Percentiles rank a stretch among this genome's conserved stretches.
These are phyloP conservation scores for Oscarella lobularis DNA, from an alignment of 37 sponge, comb jelly and placozoan species.

Conservation along the genomic window DNA sequence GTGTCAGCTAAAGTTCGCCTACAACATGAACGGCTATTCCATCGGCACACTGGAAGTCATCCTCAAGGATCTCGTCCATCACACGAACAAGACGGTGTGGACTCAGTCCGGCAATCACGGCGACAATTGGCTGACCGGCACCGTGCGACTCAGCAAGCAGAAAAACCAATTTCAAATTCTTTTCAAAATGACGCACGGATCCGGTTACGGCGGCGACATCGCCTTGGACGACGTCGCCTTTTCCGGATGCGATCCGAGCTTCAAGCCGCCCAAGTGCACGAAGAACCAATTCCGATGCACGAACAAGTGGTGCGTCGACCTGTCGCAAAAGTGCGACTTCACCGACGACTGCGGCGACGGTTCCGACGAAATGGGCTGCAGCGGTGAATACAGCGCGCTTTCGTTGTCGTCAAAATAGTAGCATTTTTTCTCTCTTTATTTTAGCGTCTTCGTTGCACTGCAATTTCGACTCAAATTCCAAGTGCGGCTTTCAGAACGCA, in stretches of 20 bases:
- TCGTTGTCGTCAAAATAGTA: too few species aligned
- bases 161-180: not conserved
- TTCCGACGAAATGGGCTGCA: not conserved
- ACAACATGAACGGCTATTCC: not conserved
- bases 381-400: too few species aligned
- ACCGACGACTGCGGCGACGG: not conserved
- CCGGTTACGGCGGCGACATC: not conserved
- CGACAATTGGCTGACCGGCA: not conserved
- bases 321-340: not conserved
- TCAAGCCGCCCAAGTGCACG: not conserved
- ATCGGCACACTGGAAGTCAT: not conserved
- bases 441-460: not conserved
- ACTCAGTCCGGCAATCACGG: not conserved
- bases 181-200: not conserved
- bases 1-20: not conserved
- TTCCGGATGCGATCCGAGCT: not conserved
- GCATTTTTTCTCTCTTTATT: too few species aligned
- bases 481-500: not conserved
- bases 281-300: not conserved
- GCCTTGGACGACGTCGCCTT: not conserved
- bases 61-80: not conserved
- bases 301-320: not conserved
- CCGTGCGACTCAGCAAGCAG: not conserved
- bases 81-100: not conserved
- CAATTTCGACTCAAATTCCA: not conserved